Conservation (phyloP, 35 echinoderm and acorn worm species). For the Holothuria glaberrima region DNA sequence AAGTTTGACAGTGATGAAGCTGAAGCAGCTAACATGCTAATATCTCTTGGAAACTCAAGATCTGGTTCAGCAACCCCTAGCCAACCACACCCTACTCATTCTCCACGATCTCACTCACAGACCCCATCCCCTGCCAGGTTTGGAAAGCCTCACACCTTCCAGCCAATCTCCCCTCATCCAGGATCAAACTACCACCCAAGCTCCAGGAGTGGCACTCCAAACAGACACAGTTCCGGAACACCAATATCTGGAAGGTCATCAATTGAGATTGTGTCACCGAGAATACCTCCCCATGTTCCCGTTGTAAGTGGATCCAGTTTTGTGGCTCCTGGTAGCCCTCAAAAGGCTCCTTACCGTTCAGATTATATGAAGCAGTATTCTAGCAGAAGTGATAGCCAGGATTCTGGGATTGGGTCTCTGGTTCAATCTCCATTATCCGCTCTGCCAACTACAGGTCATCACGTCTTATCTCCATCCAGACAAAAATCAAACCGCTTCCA, state of each 20-base stretch:
- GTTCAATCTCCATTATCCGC: slow-evolving; percentile 68
- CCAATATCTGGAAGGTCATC: slow-evolving; percentile 92
- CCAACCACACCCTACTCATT: slow-evolving; percentile 64
- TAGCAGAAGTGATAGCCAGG: slow-evolving; percentile 78
- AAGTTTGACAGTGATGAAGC: slow-evolving; percentile 98
- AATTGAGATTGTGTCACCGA: slow-evolving; percentile 71
- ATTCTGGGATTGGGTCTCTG: slow-evolving; percentile 81
- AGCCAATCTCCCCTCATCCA: slow-evolving; percentile 83
- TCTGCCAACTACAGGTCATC: slow-evolving; percentile 33
- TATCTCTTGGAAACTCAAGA: slow-evolving; percentile 74
- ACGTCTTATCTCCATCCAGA: slow-evolving; percentile 62
- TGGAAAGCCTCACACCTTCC: slow-evolving; percentile 64
- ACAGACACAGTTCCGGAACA: slow-evolving; percentile 68
- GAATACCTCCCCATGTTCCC: slow-evolving; percentile 36
- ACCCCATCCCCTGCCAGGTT: slow-evolving; percentile 81
- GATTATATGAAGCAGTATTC: slow-evolving; percentile 57
- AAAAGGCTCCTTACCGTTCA: slow-evolving; percentile 77
- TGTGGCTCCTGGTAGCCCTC: slow-evolving; percentile 85
- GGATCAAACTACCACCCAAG: slow-evolving; percentile 31
- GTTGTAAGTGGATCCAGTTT: slow-evolving; percentile 59
- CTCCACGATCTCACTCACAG: slow-evolving; percentile 84
- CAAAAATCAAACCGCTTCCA: slow-evolving; percentile 46
- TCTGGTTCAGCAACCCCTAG: slow-evolving; percentile 79
- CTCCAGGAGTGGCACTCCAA: slow-evolving; percentile 68
- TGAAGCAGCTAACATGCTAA: slow-evolving; percentile 90